phyloP scores from a whole-genome alignment of 1,140 invertebrate genomes.

The Marisa cornuarietis region DNA sequence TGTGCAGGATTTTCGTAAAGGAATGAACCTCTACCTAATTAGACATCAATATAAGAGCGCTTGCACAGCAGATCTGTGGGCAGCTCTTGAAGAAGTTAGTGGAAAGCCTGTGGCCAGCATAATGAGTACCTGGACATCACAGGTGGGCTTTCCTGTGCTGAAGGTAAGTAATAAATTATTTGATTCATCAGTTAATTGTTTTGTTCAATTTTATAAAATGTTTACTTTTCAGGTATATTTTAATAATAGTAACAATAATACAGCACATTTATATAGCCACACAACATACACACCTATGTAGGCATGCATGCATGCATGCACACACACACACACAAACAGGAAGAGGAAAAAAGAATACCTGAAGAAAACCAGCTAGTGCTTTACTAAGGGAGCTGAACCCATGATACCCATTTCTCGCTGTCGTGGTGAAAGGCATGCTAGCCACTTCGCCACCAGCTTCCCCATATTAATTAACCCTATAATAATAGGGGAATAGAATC shows the following conservation, averaged over 20 bases:
- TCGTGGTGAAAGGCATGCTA: neutral
- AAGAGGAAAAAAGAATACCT: neutral
- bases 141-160: conserved; percentile 80
- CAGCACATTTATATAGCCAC: neutral
- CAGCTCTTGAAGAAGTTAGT: conserved; percentile 85
- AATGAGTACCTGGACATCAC: conserved; percentile 94
- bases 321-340: conserved; percentile 13
- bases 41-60: conserved; percentile 90
- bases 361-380: neutral
- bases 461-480: neutral
- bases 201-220: neutral
- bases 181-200: neutral
- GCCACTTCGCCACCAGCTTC: neutral
- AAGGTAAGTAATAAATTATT: conserved; percentile 42
- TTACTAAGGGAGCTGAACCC: neutral
- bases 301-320: conserved; percentile 6
- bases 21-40: conserved; percentile 92
- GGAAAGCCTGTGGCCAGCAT: conserved; percentile 88
- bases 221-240: neutral
- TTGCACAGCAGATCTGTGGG: conserved; percentile 93
- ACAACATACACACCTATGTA: conserved; percentile 2
- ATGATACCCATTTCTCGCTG: neutral
- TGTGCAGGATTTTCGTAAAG: conserved; percentile 84
- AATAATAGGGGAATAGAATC: neutral
- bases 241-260: neutral